phyloP scores from a whole-genome alignment of 2,888 invertebrate species.

The Invenusta paracnida region DNA sequence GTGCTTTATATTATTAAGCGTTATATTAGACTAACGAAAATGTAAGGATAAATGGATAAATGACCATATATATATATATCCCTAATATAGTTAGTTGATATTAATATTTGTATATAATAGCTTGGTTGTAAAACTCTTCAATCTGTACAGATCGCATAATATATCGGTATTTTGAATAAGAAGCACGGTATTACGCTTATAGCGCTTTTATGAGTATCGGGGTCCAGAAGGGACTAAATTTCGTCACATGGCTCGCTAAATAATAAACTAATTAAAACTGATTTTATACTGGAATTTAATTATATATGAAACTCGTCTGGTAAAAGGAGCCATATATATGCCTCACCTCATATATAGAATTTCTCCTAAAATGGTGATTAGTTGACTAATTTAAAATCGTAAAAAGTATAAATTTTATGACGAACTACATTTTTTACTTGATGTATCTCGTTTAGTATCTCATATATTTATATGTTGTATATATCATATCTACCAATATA shows the following conservation, averaged over 20 bases:
- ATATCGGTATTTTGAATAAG: background rate
- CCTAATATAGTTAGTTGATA: background rate
- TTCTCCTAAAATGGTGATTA: too few species aligned
- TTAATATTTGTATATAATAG: background rate
- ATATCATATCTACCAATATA: too few species aligned
- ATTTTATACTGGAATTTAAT: background rate
- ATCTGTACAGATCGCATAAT: background rate
- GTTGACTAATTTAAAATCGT: too few species aligned
- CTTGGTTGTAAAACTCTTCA: background rate
- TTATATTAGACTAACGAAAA: too few species aligned
- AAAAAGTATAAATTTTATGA: too few species aligned
- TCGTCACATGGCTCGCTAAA: constrained; percentile 4
- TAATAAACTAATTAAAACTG: constrained; percentile 1
- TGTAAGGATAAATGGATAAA: too few species aligned
- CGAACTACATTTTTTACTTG: background rate
- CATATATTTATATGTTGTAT: background rate
- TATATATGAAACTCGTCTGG: too few species aligned
- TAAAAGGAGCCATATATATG: too few species aligned
- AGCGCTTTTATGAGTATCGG: background rate
- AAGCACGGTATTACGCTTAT: background rate
- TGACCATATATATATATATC: background rate
- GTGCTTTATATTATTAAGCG: too few species aligned
- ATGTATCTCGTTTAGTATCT: background rate
- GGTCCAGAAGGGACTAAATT: background rate
- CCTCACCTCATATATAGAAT: too few species aligned